Evolutionary conservation across 2,797 vertebrate genomes (phyloP).

Genomic region (Darevskia nairensis): DNA sequence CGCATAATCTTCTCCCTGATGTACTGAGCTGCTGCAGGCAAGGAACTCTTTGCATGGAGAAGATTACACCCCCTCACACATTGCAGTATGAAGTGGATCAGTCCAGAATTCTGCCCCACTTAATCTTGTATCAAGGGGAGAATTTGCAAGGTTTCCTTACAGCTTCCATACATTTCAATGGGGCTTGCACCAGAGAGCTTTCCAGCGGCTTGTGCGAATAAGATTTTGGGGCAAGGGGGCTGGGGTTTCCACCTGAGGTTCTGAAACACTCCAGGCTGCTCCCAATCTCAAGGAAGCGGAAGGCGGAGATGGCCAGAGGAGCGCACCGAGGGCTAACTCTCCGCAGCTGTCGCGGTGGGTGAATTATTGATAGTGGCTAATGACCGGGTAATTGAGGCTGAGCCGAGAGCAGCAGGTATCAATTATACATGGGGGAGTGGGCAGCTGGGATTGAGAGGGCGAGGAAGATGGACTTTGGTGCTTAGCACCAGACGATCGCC

Average conservation of each 20-base stretch:
- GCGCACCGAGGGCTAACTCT: background rate
- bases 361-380: conserved; percentile 31
- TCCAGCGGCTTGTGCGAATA: background rate
- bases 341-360: background rate
- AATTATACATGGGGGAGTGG: conserved; percentile 28
- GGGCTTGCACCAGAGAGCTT: background rate
- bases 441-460: conserved; percentile 14
- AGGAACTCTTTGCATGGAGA: background rate
- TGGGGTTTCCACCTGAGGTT: background rate
- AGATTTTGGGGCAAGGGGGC: background rate
- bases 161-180: background rate
- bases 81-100: background rate
- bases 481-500: background rate
- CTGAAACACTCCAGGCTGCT: background rate
- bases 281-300: background rate
- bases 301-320: background rate
- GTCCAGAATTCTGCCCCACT: too few species aligned
- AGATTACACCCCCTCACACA: background rate
- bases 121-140: background rate
- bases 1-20: background rate
- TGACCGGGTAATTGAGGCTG: conserved; percentile 12
- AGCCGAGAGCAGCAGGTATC: conserved; percentile 21
- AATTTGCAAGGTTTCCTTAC: background rate
- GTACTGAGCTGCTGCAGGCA: background rate
- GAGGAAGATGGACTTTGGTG: too few species aligned